Percentiles rank a stretch among this genome's conserved stretches.
These are phyloP conservation scores for Ptycholaimellus sp. DNA, from an alignment of 2,888 invertebrate species.

Conservation along the genomic window DNA sequence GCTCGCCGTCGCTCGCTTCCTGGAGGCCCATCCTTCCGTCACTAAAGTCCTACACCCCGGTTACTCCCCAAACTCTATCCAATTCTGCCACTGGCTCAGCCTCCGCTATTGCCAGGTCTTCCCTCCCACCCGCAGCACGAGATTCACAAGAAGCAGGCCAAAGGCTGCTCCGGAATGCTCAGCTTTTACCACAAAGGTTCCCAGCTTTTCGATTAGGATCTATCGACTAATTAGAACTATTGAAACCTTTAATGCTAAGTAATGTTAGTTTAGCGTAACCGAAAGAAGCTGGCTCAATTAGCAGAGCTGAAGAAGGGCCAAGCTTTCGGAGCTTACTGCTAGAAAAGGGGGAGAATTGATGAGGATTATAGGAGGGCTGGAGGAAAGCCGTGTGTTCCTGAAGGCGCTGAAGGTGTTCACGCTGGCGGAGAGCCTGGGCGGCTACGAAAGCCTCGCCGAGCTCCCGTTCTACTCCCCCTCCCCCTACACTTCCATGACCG, in stretches of 20 bases:
- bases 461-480: no score
- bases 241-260: no score
- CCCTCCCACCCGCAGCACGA: conserved; percentile 62
- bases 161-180: conserved; percentile 47
- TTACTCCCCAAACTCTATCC: conserved; percentile 17
- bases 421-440: conserved; percentile 78
- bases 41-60: conserved; percentile 59
- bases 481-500: no score
- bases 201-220: no score
- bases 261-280: no score
- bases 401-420: conserved; percentile 49
- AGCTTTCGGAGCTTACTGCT: no score
- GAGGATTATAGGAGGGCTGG: conserved; percentile 49
- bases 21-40: conserved; percentile 51
- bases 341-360: no score
- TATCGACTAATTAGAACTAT: no score
- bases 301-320: no score
- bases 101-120: conserved; percentile 36
- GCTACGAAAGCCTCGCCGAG: conserved; percentile 77
- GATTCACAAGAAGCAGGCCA: conserved; percentile 49
- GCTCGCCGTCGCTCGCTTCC: conserved; percentile 49
- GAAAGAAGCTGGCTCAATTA: no score
- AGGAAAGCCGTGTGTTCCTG: conserved; percentile 48
- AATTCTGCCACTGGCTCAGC: neutral
- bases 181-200: conserved; percentile 60